A percentile compares a stretch with the other conserved stretches of the same genome.
Evolutionary conservation across 1,140 invertebrate genomes (phyloP).

Genomic region (Camponotus pennsylvanicus): DNA sequence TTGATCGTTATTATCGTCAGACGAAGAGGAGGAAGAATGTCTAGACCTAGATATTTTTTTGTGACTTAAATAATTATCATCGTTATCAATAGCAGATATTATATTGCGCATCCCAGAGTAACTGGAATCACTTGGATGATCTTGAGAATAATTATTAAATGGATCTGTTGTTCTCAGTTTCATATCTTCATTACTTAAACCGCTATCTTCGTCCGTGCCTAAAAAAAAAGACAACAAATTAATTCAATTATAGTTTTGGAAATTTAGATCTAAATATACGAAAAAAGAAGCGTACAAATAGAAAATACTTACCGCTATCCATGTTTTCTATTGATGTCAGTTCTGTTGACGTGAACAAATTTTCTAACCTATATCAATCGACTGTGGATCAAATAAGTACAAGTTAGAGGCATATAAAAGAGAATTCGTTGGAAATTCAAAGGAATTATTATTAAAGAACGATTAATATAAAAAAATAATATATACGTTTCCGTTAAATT

Average conservation of each 20-base stretch:
- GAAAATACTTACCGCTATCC: slow-evolving; percentile 3
- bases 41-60: background rate
- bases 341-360: background rate
- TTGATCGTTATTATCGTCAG: background rate
- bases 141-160: background rate
- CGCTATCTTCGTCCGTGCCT: slow-evolving; percentile 4
- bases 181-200: background rate
- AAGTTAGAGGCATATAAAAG: background rate
- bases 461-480: background rate
- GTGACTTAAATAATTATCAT: background rate
- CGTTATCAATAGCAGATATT: background rate
- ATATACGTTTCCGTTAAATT: no score
- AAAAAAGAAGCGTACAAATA: background rate
- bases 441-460: background rate
- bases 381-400: no score
- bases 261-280: background rate
- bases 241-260: background rate
- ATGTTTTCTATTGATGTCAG: background rate
- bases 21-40: background rate
- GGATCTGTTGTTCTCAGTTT: background rate
- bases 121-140: background rate
- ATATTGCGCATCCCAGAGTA: background rate
- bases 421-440: background rate
- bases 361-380: background rate
- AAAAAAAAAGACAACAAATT: background rate